A percentile compares a stretch with the other conserved stretches of the same genome.
Conservation (phyloP, 2,113 vertebrate species). For the Ctenomys sociabilis region DNA sequence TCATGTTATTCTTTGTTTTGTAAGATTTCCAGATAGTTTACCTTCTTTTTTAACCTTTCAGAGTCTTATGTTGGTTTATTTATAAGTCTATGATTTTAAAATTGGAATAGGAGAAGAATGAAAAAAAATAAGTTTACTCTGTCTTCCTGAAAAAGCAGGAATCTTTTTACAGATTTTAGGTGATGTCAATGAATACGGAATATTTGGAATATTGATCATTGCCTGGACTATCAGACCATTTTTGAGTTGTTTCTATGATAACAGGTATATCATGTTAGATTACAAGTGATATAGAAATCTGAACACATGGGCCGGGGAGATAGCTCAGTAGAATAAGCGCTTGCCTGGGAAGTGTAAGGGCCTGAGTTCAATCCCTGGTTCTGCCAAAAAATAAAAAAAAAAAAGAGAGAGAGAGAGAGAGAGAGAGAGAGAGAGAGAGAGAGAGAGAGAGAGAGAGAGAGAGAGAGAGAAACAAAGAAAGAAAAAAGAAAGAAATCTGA, state of each 20-base stretch:
- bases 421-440: too few relatives aligned
- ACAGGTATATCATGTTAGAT: background rate
- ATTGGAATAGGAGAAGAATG: background rate
- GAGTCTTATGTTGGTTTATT: background rate
- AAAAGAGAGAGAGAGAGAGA: too few relatives aligned
- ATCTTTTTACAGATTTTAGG: background rate
- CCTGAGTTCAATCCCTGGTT: too few relatives aligned
- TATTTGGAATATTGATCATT: background rate
- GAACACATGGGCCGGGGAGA: too few relatives aligned
- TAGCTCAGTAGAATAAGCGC: too few relatives aligned
- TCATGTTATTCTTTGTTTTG: background rate
- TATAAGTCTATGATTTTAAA: background rate
- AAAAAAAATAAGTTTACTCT: background rate
- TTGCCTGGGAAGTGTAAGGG: too few relatives aligned
- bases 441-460: too few relatives aligned
- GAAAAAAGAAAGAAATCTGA: too few relatives aligned
- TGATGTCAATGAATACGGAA: background rate
- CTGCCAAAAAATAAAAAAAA: too few relatives aligned
- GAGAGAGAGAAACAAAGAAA: too few relatives aligned
- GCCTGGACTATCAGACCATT: background rate
- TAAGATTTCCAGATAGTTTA: background rate
- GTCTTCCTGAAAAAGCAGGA: background rate
- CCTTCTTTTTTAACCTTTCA: background rate
- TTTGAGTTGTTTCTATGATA: background rate
- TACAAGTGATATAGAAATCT: conserved; percentile 3